A percentile compares a stretch with the other conserved stretches of the same genome.
phyloP scores from a whole-genome alignment of 2,797 vertebrate species.

The Picus viridis region DNA sequence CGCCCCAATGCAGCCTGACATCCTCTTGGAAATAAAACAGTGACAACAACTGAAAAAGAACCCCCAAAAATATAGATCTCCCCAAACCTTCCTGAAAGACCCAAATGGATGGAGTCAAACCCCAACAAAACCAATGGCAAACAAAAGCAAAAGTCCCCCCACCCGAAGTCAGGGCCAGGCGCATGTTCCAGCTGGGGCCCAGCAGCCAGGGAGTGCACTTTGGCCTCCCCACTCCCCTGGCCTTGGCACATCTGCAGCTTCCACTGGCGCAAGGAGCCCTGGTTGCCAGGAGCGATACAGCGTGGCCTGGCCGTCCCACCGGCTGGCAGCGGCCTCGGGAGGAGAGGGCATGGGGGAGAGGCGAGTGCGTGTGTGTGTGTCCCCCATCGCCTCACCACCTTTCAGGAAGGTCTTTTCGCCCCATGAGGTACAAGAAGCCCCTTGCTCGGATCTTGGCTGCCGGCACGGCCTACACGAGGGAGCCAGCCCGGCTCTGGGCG shows the following conservation, averaged over 20 bases:
- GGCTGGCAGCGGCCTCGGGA: background rate
- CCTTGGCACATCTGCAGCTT: constrained; percentile 70
- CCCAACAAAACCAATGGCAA: constrained; percentile 11
- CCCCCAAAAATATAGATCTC: constrained; percentile 8
- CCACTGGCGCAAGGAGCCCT: constrained; percentile 11
- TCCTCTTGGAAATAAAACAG: constrained; percentile 59
- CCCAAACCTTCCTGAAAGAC: constrained; percentile 38
- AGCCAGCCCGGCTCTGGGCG: constrained; percentile 94
- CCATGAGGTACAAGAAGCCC: background rate
- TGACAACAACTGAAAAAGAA: background rate
- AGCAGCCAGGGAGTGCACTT: background rate
- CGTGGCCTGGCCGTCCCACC: background rate
- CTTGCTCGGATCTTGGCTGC: background rate
- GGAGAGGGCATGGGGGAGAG: background rate
- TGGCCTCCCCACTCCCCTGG: background rate
- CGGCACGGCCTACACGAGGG: constrained; percentile 83
- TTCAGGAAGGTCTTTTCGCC: constrained; percentile 46
- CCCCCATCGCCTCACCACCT: background rate
- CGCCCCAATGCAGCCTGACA: background rate
- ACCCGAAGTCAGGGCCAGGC: constrained; percentile 33
- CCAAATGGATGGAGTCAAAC: background rate
- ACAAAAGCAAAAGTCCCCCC: constrained; percentile 12
- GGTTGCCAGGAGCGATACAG: background rate
- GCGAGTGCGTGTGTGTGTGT: background rate
- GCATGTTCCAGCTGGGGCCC: background rate